Conservation (phyloP, 2,888 invertebrate genomes). For the Zaprionus bogoriensis region DNA sequence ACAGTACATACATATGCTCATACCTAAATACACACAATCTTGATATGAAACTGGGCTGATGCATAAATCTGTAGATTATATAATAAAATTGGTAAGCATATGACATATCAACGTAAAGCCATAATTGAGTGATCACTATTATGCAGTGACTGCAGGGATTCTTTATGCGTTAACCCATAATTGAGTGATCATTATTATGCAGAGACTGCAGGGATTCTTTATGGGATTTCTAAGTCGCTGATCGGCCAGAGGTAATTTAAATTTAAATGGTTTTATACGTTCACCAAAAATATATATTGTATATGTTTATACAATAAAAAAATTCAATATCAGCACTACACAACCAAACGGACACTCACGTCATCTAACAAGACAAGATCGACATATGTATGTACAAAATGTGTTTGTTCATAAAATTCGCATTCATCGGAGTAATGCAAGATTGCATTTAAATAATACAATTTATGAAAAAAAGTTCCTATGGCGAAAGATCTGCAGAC, state of each 20-base stretch:
- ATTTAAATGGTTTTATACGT: too few species aligned
- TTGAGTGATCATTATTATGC: too few species aligned
- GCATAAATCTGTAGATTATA: background rate
- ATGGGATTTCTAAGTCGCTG: too few species aligned
- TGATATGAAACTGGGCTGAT: background rate
- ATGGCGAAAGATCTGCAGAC: conserved; percentile 69
- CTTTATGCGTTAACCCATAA: too few species aligned
- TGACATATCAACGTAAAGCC: background rate
- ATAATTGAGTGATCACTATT: background rate
- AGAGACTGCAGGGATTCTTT: too few species aligned
- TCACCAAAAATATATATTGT: too few species aligned
- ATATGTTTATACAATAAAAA: too few species aligned
- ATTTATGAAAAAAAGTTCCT: conserved; percentile 68
- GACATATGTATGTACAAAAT: background rate
- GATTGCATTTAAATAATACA: conserved; percentile 46
- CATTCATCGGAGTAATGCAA: conserved; percentile 56
- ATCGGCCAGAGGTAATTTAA: too few species aligned
- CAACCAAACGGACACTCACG: too few species aligned
- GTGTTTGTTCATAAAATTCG: conserved; percentile 26
- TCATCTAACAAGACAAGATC: background rate
- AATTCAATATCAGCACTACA: too few species aligned
- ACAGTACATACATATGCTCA: background rate
- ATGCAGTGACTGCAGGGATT: too few species aligned
- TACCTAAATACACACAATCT: background rate
- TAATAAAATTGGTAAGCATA: background rate